Base-by-base conservation (phyloP, 2,888 invertebrate species). In the Thymelicus sylvestris region DNA sequence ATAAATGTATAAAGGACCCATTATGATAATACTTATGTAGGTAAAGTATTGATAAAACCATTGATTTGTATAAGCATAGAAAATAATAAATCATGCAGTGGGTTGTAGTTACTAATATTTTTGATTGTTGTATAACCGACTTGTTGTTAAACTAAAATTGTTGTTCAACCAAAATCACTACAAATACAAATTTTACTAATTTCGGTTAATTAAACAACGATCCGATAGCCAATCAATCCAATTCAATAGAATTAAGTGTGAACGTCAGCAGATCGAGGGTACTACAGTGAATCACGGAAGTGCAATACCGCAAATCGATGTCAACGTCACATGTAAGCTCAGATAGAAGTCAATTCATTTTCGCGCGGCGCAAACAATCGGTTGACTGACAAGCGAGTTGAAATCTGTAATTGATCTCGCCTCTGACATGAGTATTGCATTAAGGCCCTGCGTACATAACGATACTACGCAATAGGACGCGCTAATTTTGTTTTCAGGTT, bases 401-500 rank as follows among this genome's bases (percentile, higher is more conserved):
- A 70, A 69, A 69, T 69, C 69, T 57, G 69, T 69, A 70, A 70
- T 70, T 64, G 60, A 65, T 52, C 60, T 70, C 39, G 24, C 24
- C 44, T 60, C 60, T 55, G 19, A 70, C 70, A 60, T 50, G 59
- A 65, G 39, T 50, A 70, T 57, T 70, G 65, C 59, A 70, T 70
- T 60, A 70, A 60, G 64, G 67, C 39, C 13, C 0, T 39, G 31
- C 48, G 19, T 44, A 57, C 39, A 39, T 61, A 13, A 38, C 24
- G 24, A n/a, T 57, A 39, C 59, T 24, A n/a, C n/a, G n/a, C n/a
- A 59, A 59, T 39, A 7, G 13, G 39, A 3, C 31, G 7, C 59
- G 39, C n/a, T 7, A 13, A 1, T 7, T 7, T 12, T 7, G 13
- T 13, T 59, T 59, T 59, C n/a, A n/a, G 39, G 39, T 59, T 59